Conservation (phyloP, 2,797 vertebrate genomes). For the Etheostoma nigrum region DNA sequence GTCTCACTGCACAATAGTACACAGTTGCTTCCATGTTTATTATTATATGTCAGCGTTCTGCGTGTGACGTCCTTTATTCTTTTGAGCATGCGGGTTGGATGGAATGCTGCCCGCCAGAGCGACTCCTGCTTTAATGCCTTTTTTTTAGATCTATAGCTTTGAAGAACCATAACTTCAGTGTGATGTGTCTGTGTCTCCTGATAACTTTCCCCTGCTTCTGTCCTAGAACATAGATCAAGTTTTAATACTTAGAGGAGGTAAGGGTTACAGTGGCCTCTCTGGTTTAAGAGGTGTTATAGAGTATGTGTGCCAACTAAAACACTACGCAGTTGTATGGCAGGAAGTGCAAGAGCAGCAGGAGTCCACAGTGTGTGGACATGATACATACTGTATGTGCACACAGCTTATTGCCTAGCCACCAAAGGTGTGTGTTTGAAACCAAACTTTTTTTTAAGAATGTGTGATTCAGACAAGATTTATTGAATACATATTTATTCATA, state of each 20-base stretch:
- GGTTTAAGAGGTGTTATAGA: conserved; percentile 53
- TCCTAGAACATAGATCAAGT: conserved; percentile 42
- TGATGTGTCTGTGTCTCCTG: conserved; percentile 27
- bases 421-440: conserved; percentile 20
- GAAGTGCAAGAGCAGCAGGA: conserved; percentile 21
- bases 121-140: no score
- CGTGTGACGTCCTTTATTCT: no score
- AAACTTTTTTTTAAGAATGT: conserved; percentile 6
- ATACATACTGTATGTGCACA: conserved; percentile 17
- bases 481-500: conserved; percentile 25
- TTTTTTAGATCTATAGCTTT: background rate
- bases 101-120: no score
- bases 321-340: conserved; percentile 38
- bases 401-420: conserved; percentile 11
- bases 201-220: conserved; percentile 14
- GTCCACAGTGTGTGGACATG: conserved; percentile 38
- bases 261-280: conserved; percentile 41
- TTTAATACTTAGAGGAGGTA: conserved; percentile 38
- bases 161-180: conserved; percentile 8
- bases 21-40: no score
- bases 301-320: conserved; percentile 33
- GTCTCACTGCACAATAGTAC: no score
- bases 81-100: no score
- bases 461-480: conserved; percentile 17
- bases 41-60: no score